Base-by-base conservation (phyloP, 2,888 invertebrate species). In the Anarsia innoxiella region DNA sequence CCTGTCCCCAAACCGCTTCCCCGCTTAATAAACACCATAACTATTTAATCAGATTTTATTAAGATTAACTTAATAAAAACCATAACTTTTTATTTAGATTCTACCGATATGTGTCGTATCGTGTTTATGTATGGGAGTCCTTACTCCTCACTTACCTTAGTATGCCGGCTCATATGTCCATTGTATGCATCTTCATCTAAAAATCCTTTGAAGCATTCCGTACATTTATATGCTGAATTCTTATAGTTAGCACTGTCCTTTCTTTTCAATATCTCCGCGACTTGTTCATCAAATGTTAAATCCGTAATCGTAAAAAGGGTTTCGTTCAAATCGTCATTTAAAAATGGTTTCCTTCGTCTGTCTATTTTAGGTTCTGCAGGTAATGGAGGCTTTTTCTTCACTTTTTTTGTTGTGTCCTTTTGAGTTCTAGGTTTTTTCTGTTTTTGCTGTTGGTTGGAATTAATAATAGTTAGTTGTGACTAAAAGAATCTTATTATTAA, bases 151-250 rank as follows among this genome's bases (percentile, higher is more conserved):
- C 75, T 73, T 29, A 79, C 79, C 46, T 64, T 46, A 0, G 75
- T 76, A 49, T 84, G 83, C 4, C 77, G 55, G 0, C 59, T 53
- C 49, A 78, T 61, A 27, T 83, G 83, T 0, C 68, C 62, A 9
- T 68, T 72, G 16, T 73, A 84, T 0, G 80, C 75, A 1, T 74
- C 78, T 23, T 74, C 66, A 3, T 80, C 82, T 8, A 78, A 40
- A 41, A 82, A 83, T 0, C 82, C 82, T 45, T 80, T 80, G 8
- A 53, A 84, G 36, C 83, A 84, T 8, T 59, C 68, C 0, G 61
- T 66, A 33, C 83, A 84, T 32, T 79, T 80, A 36, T 59, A 83
- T 1, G 70, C 53, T 0, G 79, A 57, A 31, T 79, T 79, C 37
- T 74, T 80, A 40, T 73, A 83, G 27, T 80, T 78, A 0, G 75